Evolutionary conservation across 2,113 vertebrate genomes (phyloP), one percentile per base, ranked within the genome.

Genomic region (Elanoides forficatus): DNA sequence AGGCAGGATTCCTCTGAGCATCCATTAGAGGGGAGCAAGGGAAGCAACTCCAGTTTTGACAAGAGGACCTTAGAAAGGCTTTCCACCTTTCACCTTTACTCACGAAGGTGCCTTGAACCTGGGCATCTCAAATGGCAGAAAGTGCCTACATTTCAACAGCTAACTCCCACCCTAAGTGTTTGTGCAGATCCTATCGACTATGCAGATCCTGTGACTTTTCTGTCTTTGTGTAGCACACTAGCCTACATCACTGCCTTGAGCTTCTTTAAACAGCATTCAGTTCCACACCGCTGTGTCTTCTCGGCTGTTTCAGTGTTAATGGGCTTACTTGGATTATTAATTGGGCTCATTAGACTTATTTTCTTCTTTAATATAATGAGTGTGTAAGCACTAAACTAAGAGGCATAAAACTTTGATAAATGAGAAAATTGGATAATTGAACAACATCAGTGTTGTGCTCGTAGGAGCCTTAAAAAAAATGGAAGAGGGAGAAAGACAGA

Each of bases 321-420:
- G 55, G 81, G 30, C 9, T 91, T 94, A 76, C 85, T 86, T 83
- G 71, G 66, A 48, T 93, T 96, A 97, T 96, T 95, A 93, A 95
- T 92, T 92, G 71, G 79, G 34, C 75, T 94, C 88, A 95, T 94
- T 93, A 94, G 53, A 82, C 53, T 83, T 96, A 89, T 71, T 93
- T 94, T 90, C 91, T 89, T 90, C 63, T 93, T 93, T 88, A 88
- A 93, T 92, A 90, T 93, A 88, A 95, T 88, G 95, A 91, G 66
- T 87, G 63, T 63, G 68, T 83, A 94, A 97, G 59, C 67, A 67
- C 38, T 86, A 94, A 88, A 94, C 53, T 82, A 91, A 93, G 81
- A 94, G 63, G 45, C 71, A 86, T 85, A 50, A 90, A 95, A 86
- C 85, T 80, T 72, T 80, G 78, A 90, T 60, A 85, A 81, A 90